Percentiles rank a stretch among this genome's conserved stretches.
Conservation (phyloP, 2,888 invertebrate species). For the Meandrusa payeni region DNA sequence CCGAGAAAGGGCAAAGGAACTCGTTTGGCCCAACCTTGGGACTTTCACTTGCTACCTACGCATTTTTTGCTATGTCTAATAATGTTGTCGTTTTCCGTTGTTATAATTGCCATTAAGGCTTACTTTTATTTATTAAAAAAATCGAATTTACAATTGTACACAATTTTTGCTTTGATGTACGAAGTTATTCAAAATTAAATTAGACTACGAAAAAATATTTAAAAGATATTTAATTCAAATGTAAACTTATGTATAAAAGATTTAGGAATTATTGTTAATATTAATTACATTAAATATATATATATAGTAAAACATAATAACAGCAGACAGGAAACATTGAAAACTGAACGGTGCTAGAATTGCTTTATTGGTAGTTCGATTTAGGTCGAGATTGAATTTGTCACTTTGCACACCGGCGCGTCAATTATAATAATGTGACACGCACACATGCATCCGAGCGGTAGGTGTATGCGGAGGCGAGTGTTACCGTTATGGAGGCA, state of each 20-base stretch:
- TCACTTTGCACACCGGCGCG: slow-evolving; percentile 53
- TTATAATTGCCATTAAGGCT: not conserved
- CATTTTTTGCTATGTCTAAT: slow-evolving; percentile 47
- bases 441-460: slow-evolving; percentile 33
- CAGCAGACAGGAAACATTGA: slow-evolving; percentile 10
- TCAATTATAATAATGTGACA: slow-evolving; percentile 61
- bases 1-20: slow-evolving; percentile 78
- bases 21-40: slow-evolving; percentile 71
- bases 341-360: slow-evolving; percentile 35
- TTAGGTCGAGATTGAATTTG: slow-evolving; percentile 66
- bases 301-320: too few species aligned
- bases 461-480: slow-evolving; percentile 67
- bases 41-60: slow-evolving; percentile 78
- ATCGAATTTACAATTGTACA: too few species aligned
- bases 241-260: too few species aligned
- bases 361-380: slow-evolving; percentile 47
- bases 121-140: too few species aligned
- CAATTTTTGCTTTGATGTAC: too few species aligned
- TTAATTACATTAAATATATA: too few species aligned
- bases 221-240: too few species aligned
- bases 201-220: too few species aligned
- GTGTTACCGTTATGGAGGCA: slow-evolving; percentile 78
- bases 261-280: too few species aligned
- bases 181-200: too few species aligned
- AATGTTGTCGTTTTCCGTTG: slow-evolving; percentile 8